These are phyloP conservation scores for Antennarius maculatus DNA, from an alignment of 2,797 vertebrate species.

Conservation along the genomic window DNA sequence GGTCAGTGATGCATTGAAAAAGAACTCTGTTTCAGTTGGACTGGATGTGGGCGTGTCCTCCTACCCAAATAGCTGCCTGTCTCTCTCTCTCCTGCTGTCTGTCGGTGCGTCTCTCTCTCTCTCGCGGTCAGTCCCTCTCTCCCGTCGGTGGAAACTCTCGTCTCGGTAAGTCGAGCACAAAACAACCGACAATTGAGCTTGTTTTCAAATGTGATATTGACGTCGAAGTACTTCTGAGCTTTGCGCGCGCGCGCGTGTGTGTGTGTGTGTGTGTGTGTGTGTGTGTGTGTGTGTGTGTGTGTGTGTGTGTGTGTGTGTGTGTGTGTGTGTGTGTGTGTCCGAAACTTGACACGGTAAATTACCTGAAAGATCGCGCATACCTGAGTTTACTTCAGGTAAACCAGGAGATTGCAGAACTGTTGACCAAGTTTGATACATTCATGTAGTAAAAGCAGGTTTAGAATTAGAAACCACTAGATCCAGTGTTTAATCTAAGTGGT, in stretches of 20 bases:
- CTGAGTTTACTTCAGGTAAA: no score
- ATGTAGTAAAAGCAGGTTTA: no score
- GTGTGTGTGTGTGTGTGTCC: background rate
- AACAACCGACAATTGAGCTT: background rate
- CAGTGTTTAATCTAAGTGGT: no score
- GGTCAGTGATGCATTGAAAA: conserved; percentile 37
- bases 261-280: background rate
- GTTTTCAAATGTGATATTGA: background rate
- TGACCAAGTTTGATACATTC: no score
- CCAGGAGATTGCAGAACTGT: no score
- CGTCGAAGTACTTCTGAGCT: background rate
- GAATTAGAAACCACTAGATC: no score
- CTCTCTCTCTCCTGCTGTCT: background rate
- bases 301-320: background rate
- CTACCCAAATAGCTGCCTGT: background rate
- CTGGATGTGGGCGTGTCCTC: conserved; percentile 18
- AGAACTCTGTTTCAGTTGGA: conserved; percentile 31
- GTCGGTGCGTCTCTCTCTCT: background rate
- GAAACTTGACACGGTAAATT: conserved; percentile 1
- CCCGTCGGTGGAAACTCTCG: background rate
- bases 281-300: background rate
- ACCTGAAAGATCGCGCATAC: no score
- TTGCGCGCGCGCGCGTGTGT: no score
- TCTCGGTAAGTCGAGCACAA: conserved; percentile 29
- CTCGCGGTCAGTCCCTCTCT: background rate